phyloP scores from a whole-genome alignment of 1,140 invertebrate genomes.

The Aphis craccivora region DNA sequence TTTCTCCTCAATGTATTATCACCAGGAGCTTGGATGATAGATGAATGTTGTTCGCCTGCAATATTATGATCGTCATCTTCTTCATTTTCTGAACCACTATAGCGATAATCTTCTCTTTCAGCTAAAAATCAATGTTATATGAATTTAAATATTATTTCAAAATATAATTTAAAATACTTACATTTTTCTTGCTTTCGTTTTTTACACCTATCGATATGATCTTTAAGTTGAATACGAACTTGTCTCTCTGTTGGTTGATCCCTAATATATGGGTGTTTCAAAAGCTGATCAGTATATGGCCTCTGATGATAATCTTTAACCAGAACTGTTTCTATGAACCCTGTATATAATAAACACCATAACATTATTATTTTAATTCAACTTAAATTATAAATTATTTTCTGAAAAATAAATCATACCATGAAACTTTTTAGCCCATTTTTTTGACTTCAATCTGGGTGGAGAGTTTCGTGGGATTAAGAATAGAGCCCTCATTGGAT shows the following conservation, averaged over 20 bases:
- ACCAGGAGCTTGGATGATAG: slow-evolving; percentile 86
- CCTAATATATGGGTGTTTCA: slow-evolving; percentile 97
- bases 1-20: slow-evolving; percentile 92
- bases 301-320: slow-evolving; percentile 98
- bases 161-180: slow-evolving; percentile 59
- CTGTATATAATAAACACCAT: slow-evolving; percentile 62
- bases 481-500: slow-evolving; percentile 99
- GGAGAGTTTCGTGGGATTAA: slow-evolving; percentile 97
- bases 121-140: slow-evolving; percentile 59
- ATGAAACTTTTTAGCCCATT: slow-evolving; percentile 97
- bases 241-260: slow-evolving; percentile 98
- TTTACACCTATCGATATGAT: slow-evolving; percentile 98
- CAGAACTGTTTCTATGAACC: slow-evolving; percentile 85
- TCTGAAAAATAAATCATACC: slow-evolving; percentile 65
- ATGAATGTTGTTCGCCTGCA: slow-evolving; percentile 82
- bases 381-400: background rate
- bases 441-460: slow-evolving; percentile 95
- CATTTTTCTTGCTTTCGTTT: slow-evolving; percentile 90
- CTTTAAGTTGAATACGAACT: slow-evolving; percentile 97
- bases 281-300: slow-evolving; percentile 96
- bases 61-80: slow-evolving; percentile 86
- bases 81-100: slow-evolving; percentile 88
- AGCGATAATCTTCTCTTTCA: slow-evolving; percentile 74
- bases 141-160: background rate
- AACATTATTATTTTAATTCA: background rate